These are phyloP conservation scores for Melanotaenia duboulayi DNA, from an alignment of 2,113 vertebrate species.

Conservation along the genomic window DNA sequence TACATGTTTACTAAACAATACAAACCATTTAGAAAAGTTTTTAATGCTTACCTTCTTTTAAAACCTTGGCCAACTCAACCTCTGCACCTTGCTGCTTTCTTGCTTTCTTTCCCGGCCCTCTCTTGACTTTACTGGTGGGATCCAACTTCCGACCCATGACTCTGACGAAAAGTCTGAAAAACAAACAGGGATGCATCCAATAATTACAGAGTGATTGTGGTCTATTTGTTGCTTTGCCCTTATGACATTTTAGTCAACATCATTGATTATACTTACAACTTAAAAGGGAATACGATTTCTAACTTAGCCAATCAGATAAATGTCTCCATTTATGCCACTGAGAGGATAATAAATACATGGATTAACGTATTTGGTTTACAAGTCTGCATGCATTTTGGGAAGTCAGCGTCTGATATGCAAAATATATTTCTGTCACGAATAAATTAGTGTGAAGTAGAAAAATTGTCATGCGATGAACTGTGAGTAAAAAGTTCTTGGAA, in stretches of 20 bases:
- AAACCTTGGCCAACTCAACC: slow-evolving; percentile 87
- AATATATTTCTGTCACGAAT: background rate
- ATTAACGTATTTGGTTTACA: background rate
- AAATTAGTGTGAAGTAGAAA: background rate
- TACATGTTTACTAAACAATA: too few relatives aligned
- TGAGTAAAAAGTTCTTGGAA: background rate
- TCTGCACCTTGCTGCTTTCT: slow-evolving; percentile 93
- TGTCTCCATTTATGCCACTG: background rate
- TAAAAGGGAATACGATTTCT: too few relatives aligned
- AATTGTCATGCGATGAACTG: background rate
- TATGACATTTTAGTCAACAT: background rate
- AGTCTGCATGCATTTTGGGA: background rate
- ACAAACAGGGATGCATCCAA: background rate
- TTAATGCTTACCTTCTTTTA: slow-evolving; percentile 73
- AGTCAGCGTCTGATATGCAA: background rate
- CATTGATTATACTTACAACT: background rate
- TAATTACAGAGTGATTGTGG: background rate
- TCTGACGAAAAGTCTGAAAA: slow-evolving; percentile 38
- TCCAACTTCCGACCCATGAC: slow-evolving; percentile 93
- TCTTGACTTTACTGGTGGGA: slow-evolving; percentile 87
- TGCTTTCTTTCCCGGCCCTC: slow-evolving; percentile 91
- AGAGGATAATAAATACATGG: background rate
- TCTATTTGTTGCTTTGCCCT: too few relatives aligned
- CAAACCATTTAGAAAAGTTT: background rate
- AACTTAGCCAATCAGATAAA: background rate